Evolutionary conservation across 2,888 invertebrate genomes (phyloP), one percentile per base, ranked within the genome.

Genomic region (Agriopis aurantiaria): DNA sequence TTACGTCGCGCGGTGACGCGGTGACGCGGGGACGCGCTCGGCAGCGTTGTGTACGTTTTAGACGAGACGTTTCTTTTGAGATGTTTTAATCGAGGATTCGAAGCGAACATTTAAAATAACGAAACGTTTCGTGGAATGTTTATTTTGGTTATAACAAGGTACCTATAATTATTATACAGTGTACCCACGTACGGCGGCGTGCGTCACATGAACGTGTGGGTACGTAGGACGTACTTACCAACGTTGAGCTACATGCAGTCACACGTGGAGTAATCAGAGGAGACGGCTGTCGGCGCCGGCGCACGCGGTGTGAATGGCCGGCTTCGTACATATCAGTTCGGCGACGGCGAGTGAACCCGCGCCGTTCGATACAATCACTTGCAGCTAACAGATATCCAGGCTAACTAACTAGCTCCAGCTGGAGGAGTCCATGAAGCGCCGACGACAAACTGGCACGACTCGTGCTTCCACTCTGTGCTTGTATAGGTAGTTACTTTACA

Each of bases 241-340:
- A n/a, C 33, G 33, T 33, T 3, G 33, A 33, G 5, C 3, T 40
- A 53, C 33, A 12, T 33, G 53, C 53, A 53, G 53, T 53, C 48
- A 55, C 65, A 58, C 65, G 65, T 59, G 65, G 51, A 53, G 7
- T 48, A 48, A 53, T 48, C n/a, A 53, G 48, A 48, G n/a, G n/a
- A 33, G 33, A 5, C 33, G 33, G 33, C 2, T 23, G 17, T 2
- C 17, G 33, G 33, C 5, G 33, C 3, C 33, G 65, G 11, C 8
- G 9, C 8, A 23, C 11, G 17, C 55, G 49, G 53, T 59, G 69
- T 59, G 64, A 69, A 69, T 40, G 68, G 53, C 63, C 68, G 56
- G 49, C 23, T 53, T 48, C 51, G 61, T 70, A 70, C 63, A 70
- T 52, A 66, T 70, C 65, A 48, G 65, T 65, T 9, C 64, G 33